These are phyloP conservation scores for Cephus runcator DNA, from an alignment of 2,888 invertebrate species.

Conservation along the genomic window DNA sequence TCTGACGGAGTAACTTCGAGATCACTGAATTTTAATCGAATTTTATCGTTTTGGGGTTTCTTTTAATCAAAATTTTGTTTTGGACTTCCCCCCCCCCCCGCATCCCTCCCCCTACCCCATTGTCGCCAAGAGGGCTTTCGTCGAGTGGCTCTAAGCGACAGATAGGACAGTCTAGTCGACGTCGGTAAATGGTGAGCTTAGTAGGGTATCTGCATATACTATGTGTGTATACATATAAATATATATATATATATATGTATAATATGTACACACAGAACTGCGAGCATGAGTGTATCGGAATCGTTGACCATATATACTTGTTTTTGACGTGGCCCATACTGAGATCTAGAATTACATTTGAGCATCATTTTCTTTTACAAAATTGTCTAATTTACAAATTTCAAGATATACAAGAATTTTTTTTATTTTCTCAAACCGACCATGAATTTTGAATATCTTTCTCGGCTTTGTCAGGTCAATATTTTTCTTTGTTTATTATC, in stretches of 20 bases:
- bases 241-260: too few species aligned
- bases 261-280: background rate
- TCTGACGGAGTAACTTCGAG: background rate
- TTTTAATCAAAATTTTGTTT: background rate
- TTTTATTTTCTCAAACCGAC: background rate
- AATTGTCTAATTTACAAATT: background rate
- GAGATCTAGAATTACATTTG: background rate
- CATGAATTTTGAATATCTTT: background rate
- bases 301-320: constrained; percentile 43
- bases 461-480: too few species aligned
- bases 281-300: constrained; percentile 30
- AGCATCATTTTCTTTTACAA: background rate
- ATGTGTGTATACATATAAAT: background rate
- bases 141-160: background rate
- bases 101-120: too few species aligned
- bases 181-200: background rate
- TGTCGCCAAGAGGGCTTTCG: background rate
- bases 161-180: background rate
- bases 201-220: background rate
- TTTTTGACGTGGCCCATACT: constrained; percentile 25
- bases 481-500: background rate
- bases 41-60: background rate
- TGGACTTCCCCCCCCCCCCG: too few species aligned
- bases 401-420: background rate
- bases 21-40: background rate